Conservation (phyloP, 2,113 vertebrate species). For the Tenrec ecaudatus region DNA sequence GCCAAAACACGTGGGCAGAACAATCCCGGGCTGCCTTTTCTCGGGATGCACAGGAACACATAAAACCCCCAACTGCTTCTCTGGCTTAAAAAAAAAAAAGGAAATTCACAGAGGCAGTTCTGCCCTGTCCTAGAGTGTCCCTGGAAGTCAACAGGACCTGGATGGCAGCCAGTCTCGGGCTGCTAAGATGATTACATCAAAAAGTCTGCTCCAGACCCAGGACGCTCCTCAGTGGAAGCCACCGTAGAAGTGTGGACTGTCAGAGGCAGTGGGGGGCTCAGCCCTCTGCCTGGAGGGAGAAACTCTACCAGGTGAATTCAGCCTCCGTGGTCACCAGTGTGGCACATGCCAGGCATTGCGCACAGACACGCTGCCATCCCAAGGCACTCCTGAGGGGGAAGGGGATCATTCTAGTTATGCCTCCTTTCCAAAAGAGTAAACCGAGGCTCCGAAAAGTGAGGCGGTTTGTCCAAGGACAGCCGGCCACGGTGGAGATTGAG, state of each 20-base stretch:
- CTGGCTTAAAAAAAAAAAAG: no score
- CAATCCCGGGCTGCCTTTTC: no score
- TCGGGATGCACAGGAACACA: no score
- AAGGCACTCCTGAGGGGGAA: background rate
- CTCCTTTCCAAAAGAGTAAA: background rate
- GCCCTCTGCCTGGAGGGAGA: background rate
- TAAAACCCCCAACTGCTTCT: no score
- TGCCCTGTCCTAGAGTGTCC: no score
- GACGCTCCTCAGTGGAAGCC: fast-evolving
- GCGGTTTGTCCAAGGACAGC: background rate
- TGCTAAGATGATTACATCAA: background rate
- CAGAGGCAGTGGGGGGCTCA: fast-evolving
- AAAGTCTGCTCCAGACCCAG: background rate
- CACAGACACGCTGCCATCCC: no score
- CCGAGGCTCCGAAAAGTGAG: background rate
- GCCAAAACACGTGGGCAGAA: no score
- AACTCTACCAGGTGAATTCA: fast-evolving
- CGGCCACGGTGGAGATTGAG: background rate
- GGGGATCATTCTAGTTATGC: background rate
- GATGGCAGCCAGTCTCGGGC: no score
- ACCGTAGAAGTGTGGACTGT: fast-evolving
- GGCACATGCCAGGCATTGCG: fast-evolving
- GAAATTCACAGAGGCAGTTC: no score
- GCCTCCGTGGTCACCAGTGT: background rate
- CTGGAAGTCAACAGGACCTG: no score